Conservation (phyloP, 2,113 vertebrate species). For the Engraulis encrasicolus region DNA sequence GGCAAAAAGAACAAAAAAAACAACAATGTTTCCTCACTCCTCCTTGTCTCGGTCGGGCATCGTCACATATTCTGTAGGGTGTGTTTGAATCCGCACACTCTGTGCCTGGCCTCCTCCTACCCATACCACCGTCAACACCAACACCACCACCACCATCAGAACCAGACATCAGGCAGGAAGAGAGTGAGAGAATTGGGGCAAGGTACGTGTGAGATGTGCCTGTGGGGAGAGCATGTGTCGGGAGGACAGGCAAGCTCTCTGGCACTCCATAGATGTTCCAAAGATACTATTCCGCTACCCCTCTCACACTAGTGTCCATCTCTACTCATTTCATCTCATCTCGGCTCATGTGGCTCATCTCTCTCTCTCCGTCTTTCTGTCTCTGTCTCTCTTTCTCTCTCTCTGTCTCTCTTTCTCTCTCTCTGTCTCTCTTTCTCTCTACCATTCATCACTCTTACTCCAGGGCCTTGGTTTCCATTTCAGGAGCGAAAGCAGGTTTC, state of each 20-base stretch:
- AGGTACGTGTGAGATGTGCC: background rate
- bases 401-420: conserved; percentile 42
- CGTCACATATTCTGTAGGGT: background rate
- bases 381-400: conserved; percentile 41
- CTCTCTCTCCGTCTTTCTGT: background rate
- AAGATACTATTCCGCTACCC: conserved; percentile 30
- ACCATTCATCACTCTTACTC: conserved; percentile 39
- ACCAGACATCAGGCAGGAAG: background rate
- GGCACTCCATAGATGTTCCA: conserved; percentile 63
- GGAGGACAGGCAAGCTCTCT: conserved; percentile 34
- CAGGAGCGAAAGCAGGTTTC: background rate
- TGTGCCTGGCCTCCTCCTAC: background rate
- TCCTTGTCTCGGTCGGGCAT: background rate
- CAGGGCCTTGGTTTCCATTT: conserved; percentile 7
- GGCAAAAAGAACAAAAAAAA: background rate
- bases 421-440: conserved; percentile 37
- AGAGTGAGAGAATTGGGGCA: background rate
- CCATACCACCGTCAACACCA: conserved; percentile 14
- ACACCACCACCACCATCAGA: background rate
- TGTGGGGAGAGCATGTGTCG: conserved; percentile 36
- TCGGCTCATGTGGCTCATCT: conserved; percentile 15
- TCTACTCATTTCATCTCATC: background rate
- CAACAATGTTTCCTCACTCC: background rate
- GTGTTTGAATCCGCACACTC: background rate
- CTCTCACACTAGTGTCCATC: background rate